Percentiles rank a stretch among this genome's conserved stretches.
These are phyloP conservation scores for Zapus hudsonius DNA, from an alignment of 2,113 vertebrate species.

Conservation along the genomic window DNA sequence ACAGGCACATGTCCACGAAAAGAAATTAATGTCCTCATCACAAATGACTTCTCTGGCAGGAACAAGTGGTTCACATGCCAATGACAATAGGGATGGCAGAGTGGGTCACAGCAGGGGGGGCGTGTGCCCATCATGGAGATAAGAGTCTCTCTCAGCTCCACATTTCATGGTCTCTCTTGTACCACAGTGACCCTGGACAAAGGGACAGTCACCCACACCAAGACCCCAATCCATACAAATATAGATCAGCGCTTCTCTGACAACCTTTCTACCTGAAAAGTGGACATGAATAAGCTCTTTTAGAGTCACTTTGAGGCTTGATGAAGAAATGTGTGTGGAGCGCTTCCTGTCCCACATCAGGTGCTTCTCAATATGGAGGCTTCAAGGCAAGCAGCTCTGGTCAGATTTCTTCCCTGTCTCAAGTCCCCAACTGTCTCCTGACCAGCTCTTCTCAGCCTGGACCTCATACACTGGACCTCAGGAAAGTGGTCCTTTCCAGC, in stretches of 20 bases:
- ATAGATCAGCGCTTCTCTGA: neutral
- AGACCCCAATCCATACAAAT: neutral
- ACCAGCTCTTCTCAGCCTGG: neutral
- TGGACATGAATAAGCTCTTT: neutral
- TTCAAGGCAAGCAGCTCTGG: accelerated
- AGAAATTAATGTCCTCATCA: constrained; percentile 22
- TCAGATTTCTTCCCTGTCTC: neutral
- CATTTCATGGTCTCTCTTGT: accelerated
- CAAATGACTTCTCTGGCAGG: neutral
- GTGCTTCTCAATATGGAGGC: accelerated
- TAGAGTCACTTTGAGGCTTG: neutral
- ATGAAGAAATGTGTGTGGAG: neutral
- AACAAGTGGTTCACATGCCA: neutral
- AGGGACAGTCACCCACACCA: too few species aligned
- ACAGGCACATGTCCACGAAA: neutral
- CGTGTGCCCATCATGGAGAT: accelerated
- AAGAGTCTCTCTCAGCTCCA: accelerated
- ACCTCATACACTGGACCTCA: neutral
- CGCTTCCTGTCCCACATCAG: neutral
- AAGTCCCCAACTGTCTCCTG: neutral
- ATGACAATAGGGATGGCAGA: neutral
- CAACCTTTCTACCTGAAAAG: neutral
- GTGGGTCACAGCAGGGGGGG: neutral
- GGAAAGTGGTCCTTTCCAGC: neutral
- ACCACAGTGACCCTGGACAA: accelerated